phyloP scores from a whole-genome alignment of 2,797 vertebrate genomes.

The Pteropus rufus region DNA sequence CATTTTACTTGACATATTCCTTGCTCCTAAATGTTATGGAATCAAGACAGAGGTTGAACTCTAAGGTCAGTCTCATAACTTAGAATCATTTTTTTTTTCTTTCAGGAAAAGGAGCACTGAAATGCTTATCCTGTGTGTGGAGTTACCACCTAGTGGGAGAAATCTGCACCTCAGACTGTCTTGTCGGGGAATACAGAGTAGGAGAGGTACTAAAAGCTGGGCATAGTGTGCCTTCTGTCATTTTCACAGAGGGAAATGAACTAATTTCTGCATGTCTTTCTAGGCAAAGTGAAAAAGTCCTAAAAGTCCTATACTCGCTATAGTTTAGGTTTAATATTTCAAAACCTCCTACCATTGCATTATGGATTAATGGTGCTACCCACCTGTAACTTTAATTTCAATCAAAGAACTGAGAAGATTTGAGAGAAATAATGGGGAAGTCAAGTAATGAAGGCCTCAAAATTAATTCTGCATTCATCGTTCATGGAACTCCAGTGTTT shows the following conservation, averaged over 20 bases:
- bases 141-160: slow-evolving; percentile 80
- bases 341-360: neutral
- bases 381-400: neutral
- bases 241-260: neutral
- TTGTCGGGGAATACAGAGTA: slow-evolving; percentile 86
- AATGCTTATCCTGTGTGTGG: slow-evolving; percentile 90
- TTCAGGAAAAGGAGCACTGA: slow-evolving; percentile 82
- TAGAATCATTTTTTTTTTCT: slow-evolving; percentile 32
- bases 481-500: neutral
- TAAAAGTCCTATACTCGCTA: neutral
- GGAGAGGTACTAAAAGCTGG: slow-evolving; percentile 79
- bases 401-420: neutral
- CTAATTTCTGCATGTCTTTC: neutral
- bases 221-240: neutral
- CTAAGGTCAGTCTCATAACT: neutral
- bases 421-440: neutral
- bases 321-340: neutral
- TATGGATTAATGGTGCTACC: neutral
- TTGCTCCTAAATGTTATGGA: neutral
- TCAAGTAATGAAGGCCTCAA: neutral
- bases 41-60: neutral
- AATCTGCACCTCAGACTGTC: slow-evolving; percentile 87
- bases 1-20: neutral
- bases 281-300: neutral
- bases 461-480: neutral